Evolutionary conservation across 1,140 invertebrate genomes (phyloP).

Genomic region (Lepidurus packardi): DNA sequence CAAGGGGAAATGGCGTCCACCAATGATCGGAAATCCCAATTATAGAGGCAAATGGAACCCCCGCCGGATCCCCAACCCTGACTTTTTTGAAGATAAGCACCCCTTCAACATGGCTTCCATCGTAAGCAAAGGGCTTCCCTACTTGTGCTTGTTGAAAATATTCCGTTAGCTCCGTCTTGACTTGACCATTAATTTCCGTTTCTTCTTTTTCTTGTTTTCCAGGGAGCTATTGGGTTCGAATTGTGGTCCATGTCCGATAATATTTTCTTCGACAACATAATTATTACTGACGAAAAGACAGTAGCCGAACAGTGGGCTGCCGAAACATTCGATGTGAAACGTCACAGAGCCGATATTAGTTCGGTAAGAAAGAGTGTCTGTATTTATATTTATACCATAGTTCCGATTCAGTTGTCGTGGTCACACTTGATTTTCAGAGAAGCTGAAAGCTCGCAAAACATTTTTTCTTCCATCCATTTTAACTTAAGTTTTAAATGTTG

Average conservation of each 20-base stretch:
- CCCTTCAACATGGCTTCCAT: conserved; percentile 89
- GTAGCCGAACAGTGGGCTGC: conserved; percentile 73
- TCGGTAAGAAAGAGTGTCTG: conserved; percentile 55
- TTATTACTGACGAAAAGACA: conserved; percentile 78
- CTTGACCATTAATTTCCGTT: not conserved
- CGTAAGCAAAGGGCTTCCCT: conserved; percentile 57
- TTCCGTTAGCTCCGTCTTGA: not conserved
- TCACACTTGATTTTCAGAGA: not conserved
- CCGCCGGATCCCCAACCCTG: conserved; percentile 75
- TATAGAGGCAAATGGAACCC: conserved; percentile 94
- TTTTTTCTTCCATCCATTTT: too few species aligned
- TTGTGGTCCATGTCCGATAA: conserved; percentile 96
- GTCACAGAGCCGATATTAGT: conserved; percentile 67
- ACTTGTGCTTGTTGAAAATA: not conserved
- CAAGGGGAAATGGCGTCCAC: conserved; percentile 84
- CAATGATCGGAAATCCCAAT: conserved; percentile 86
- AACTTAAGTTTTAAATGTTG: too few species aligned
- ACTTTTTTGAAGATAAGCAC: conserved; percentile 85
- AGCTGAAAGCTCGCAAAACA: not conserved
- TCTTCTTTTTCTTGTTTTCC: conserved; percentile 42
- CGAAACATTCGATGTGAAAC: conserved; percentile 80
- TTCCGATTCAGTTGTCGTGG: not conserved
- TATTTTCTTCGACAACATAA: conserved; percentile 91
- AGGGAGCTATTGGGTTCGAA: conserved; percentile 90
- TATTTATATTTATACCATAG: not conserved